Percentiles rank a stretch among this genome's conserved stretches.
These are phyloP conservation scores for Baryphthengus martii DNA, from an alignment of 2,113 vertebrate genomes.

Conservation along the genomic window DNA sequence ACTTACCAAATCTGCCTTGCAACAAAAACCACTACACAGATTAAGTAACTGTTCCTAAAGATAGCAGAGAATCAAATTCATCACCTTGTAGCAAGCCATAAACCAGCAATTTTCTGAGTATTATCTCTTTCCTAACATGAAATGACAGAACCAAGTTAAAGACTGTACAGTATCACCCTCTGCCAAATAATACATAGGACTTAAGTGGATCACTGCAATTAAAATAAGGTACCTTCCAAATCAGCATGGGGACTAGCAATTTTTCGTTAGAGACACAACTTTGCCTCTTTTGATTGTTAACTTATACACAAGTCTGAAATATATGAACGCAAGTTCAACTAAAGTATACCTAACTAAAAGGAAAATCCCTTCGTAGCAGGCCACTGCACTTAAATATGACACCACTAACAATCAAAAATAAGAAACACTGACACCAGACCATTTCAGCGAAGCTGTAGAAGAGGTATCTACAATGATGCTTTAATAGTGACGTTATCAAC, in stretches of 20 bases:
- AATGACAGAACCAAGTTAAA: background rate
- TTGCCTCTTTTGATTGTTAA: background rate
- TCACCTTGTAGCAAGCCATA: background rate
- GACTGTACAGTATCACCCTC: background rate
- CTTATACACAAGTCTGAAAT: background rate
- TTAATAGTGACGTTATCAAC: background rate
- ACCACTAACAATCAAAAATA: background rate
- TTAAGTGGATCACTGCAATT: background rate
- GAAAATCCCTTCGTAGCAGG: background rate
- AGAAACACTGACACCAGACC: background rate
- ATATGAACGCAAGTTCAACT: background rate
- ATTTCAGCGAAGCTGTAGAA: background rate
- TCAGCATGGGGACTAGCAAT: background rate
- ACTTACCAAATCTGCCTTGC: background rate
- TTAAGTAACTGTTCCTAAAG: background rate
- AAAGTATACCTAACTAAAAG: background rate
- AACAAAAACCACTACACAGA: background rate
- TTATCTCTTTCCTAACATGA: background rate
- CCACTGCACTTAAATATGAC: background rate
- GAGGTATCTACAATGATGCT: background rate
- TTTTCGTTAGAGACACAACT: background rate
- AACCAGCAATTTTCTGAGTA: background rate
- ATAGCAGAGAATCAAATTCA: background rate
- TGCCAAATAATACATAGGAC: background rate
- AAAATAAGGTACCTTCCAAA: background rate